Evolutionary conservation across 1,140 invertebrate genomes (phyloP).

Genomic region (Trypoxylus dichotomus): DNA sequence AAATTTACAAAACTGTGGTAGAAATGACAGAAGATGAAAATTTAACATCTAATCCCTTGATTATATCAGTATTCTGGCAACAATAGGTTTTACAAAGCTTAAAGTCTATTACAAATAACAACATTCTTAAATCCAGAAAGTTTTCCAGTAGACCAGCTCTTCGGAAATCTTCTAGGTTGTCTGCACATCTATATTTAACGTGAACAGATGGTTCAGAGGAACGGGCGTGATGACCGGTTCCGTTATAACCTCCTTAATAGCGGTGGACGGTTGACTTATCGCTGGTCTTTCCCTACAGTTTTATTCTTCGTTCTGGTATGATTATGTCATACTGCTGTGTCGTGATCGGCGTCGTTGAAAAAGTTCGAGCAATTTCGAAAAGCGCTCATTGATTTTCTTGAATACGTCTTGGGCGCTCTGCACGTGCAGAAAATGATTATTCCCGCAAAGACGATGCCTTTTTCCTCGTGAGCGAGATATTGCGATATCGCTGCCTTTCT

Average conservation of each 20-base stretch:
- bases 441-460: background rate
- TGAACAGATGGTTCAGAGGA: background rate
- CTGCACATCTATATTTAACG: background rate
- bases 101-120: too few relatives aligned
- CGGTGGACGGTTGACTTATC: background rate
- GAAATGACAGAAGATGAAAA: too few relatives aligned
- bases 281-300: background rate
- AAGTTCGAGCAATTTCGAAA: background rate
- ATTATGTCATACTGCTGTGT: background rate
- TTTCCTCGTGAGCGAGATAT: background rate
- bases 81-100: too few relatives aligned
- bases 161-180: background rate
- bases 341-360: background rate
- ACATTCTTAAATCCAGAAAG: too few relatives aligned
- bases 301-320: background rate
- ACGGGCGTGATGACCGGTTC: background rate
- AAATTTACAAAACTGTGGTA: too few relatives aligned
- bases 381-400: background rate
- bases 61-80: too few relatives aligned
- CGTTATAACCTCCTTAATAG: constrained; percentile 3
- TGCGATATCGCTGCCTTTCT: background rate
- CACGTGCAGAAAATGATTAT: background rate
- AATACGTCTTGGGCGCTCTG: background rate
- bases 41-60: too few relatives aligned
- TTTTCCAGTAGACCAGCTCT: too few relatives aligned